phyloP scores from a whole-genome alignment of 1,140 invertebrate species.

The Ptiloglossa arizonensis region DNA sequence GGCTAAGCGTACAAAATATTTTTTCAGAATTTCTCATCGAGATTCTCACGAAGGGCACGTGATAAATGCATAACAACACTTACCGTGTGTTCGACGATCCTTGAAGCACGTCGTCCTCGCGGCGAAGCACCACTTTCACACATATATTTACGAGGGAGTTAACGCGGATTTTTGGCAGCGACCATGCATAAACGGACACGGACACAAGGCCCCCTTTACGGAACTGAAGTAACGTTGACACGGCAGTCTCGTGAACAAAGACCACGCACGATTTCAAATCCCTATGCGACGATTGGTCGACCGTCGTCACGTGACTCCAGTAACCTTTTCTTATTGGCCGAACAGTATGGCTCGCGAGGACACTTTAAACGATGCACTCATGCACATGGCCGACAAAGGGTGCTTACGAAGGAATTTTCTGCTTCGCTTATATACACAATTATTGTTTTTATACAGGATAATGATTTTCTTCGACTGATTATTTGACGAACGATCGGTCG shows the following conservation, averaged over 20 bases:
- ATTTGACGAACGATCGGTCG: not conserved
- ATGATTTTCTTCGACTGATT: not conserved
- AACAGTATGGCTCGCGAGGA: slow-evolving; percentile 53
- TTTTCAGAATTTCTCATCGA: slow-evolving; percentile 15
- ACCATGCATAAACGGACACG: slow-evolving; percentile 78
- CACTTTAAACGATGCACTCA: slow-evolving; percentile 66
- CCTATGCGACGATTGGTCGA: slow-evolving; percentile 69
- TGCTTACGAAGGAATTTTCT: slow-evolving; percentile 25
- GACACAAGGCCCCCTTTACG: slow-evolving; percentile 80
- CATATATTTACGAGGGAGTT: slow-evolving; percentile 72
- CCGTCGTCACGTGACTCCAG: slow-evolving; percentile 71
- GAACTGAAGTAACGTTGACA: slow-evolving; percentile 80
- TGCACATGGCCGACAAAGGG: slow-evolving; percentile 64
- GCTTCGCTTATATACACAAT: not conserved
- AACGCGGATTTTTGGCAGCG: slow-evolving; percentile 69
- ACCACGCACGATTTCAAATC: slow-evolving; percentile 82
- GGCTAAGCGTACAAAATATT: slow-evolving; percentile 14
- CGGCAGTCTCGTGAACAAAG: slow-evolving; percentile 79
- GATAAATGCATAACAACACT: slow-evolving; percentile 48
- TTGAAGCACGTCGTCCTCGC: slow-evolving; percentile 63
- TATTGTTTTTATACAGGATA: not conserved
- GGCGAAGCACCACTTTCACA: slow-evolving; percentile 68
- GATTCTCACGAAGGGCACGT: not conserved
- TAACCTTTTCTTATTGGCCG: slow-evolving; percentile 52
- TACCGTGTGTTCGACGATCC: slow-evolving; percentile 71